Conservation (phyloP, 2,113 vertebrate genomes). For the Plotosus lineatus region DNA sequence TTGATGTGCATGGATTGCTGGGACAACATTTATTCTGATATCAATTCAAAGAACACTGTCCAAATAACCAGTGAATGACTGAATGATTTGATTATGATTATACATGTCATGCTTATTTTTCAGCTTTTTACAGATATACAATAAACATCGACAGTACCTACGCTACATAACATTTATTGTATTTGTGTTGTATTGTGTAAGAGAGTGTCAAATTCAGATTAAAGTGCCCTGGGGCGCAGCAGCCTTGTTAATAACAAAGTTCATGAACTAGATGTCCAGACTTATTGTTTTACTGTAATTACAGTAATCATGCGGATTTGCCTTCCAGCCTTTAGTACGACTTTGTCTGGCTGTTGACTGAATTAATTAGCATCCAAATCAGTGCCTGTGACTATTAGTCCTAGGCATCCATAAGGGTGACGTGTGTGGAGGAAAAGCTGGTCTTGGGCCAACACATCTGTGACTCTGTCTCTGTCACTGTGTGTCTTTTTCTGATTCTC, state of each 20-base stretch:
- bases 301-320: slow-evolving; percentile 43
- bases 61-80: too few relatives aligned
- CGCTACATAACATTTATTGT: neutral
- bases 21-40: too few relatives aligned
- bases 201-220: neutral
- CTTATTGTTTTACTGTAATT: slow-evolving; percentile 38
- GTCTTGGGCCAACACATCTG: slow-evolving; percentile 34
- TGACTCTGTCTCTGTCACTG: slow-evolving; percentile 1
- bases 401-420: slow-evolving; percentile 17
- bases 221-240: too few relatives aligned
- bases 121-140: too few relatives aligned
- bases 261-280: slow-evolving; percentile 24
- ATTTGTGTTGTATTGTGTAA: neutral
- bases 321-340: neutral
- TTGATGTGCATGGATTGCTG: too few relatives aligned
- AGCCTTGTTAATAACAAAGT: neutral
- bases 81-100: too few relatives aligned
- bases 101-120: too few relatives aligned
- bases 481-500: neutral
- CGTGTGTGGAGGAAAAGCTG: slow-evolving; percentile 12
- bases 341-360: slow-evolving; percentile 37
- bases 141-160: too few relatives aligned
- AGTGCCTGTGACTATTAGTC: slow-evolving; percentile 12
- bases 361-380: slow-evolving; percentile 36
- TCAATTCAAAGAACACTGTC: too few relatives aligned